Evolutionary conservation across 1,140 invertebrate genomes (phyloP).

Genomic region (Habropoda laboriosa): DNA sequence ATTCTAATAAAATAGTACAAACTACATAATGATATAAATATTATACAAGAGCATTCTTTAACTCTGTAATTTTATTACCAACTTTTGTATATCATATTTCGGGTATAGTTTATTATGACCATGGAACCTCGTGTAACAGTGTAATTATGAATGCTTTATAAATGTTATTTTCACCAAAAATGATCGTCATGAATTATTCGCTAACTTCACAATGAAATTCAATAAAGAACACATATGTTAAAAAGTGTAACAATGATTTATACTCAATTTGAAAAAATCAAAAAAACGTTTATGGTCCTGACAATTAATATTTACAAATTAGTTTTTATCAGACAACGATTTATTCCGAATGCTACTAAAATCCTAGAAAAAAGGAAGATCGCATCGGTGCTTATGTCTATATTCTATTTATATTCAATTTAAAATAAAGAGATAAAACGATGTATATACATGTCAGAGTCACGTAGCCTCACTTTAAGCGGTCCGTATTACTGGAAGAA

Average conservation of each 20-base stretch:
- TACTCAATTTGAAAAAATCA: not conserved
- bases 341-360: not conserved
- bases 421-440: conserved; percentile 44
- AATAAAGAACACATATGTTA: too few relatives aligned
- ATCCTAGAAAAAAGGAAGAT: conserved; percentile 15
- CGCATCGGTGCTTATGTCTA: conserved; percentile 11
- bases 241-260: not conserved
- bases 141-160: not conserved
- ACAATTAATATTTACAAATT: not conserved
- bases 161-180: not conserved
- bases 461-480: conserved; percentile 39
- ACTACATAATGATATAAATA: not conserved
- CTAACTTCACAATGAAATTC: not conserved
- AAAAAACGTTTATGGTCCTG: not conserved
- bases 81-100: not conserved
- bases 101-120: not conserved
- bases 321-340: not conserved
- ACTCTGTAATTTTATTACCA: not conserved
- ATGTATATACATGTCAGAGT: conserved; percentile 32
- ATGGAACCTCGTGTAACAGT: not conserved
- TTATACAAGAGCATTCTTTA: not conserved
- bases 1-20: not conserved
- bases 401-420: conserved; percentile 43
- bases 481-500: conserved; percentile 53
- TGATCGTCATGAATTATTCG: not conserved